Conservation (phyloP, 2,888 invertebrate species). For the Cosmopolites sordidus region DNA sequence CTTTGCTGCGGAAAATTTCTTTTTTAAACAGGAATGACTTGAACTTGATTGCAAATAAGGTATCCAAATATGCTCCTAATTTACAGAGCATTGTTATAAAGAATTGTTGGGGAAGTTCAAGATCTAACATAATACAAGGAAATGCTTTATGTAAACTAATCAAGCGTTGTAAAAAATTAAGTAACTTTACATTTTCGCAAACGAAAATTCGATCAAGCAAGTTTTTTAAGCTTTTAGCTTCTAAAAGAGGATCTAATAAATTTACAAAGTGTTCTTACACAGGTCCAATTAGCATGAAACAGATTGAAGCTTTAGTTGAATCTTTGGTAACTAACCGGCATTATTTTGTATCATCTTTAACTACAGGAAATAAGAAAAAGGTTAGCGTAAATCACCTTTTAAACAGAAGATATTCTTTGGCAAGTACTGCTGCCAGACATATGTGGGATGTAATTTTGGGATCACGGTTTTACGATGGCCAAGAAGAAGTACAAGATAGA, state of each 20-base stretch:
- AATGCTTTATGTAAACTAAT: constrained; percentile 28
- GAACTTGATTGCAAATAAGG: constrained; percentile 25
- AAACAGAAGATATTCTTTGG: too few relatives aligned
- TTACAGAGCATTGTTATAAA: constrained; percentile 27
- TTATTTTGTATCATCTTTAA: constrained; percentile 27
- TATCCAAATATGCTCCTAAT: constrained; percentile 27
- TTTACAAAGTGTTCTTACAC: constrained; percentile 6
- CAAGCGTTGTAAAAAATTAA: constrained; percentile 29
- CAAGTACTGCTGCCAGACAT: too few relatives aligned
- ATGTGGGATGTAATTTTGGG: too few relatives aligned
- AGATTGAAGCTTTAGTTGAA: constrained; percentile 30
- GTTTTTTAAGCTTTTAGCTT: constrained; percentile 29
- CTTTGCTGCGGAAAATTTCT: constrained; percentile 28
- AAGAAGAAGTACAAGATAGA: too few relatives aligned
- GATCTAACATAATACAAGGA: constrained; percentile 24
- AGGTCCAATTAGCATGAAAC: constrained; percentile 30
- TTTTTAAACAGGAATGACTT: constrained; percentile 28
- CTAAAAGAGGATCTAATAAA: background rate
- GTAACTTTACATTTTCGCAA: constrained; percentile 28
- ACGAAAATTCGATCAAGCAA: constrained; percentile 30
- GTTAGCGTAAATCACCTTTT: constrained; percentile 4
- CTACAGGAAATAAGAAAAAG: constrained; percentile 11
- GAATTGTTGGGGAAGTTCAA: constrained; percentile 26
- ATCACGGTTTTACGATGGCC: too few relatives aligned
- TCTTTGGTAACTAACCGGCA: constrained; percentile 26